Evolutionary conservation across 2,797 vertebrate species (phyloP).

Genomic region (Hydrolagus colliei): DNA sequence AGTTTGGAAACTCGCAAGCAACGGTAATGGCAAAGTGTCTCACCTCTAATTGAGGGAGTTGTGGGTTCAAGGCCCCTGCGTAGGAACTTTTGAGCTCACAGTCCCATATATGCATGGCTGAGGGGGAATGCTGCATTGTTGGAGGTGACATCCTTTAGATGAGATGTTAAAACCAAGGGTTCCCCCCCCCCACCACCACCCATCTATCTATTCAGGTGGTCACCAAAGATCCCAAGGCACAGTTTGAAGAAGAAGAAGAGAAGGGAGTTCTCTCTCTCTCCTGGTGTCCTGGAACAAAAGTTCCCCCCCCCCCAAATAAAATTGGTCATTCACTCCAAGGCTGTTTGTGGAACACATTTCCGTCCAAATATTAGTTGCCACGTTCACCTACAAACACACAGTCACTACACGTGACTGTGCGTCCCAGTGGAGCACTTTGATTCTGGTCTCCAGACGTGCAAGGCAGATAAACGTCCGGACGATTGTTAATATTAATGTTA

Average conservation of each 20-base stretch:
- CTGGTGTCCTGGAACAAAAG: neutral
- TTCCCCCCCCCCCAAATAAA: neutral
- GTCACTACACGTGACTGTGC: neutral
- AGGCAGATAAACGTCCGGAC: neutral
- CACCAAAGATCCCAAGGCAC: neutral
- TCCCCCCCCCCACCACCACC: neutral
- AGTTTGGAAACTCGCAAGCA: too few species aligned
- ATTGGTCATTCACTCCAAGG: neutral
- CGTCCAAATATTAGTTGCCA: neutral
- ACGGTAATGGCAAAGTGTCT: neutral
- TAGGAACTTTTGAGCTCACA: neutral
- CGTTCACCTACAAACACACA: neutral
- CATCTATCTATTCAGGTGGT: neutral
- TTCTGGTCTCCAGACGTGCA: neutral
- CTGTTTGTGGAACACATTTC: neutral
- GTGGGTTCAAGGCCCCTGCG: neutral
- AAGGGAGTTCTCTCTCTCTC: too few species aligned
- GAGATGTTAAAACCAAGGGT: neutral
- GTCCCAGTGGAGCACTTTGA: neutral
- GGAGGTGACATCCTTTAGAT: neutral
- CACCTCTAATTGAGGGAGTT: neutral
- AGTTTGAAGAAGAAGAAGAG: neutral
- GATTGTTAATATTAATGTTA: too few species aligned
- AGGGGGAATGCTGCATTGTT: neutral
- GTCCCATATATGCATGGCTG: neutral